phyloP scores from a whole-genome alignment of 2,113 vertebrate genomes.

The Rynchops niger region DNA sequence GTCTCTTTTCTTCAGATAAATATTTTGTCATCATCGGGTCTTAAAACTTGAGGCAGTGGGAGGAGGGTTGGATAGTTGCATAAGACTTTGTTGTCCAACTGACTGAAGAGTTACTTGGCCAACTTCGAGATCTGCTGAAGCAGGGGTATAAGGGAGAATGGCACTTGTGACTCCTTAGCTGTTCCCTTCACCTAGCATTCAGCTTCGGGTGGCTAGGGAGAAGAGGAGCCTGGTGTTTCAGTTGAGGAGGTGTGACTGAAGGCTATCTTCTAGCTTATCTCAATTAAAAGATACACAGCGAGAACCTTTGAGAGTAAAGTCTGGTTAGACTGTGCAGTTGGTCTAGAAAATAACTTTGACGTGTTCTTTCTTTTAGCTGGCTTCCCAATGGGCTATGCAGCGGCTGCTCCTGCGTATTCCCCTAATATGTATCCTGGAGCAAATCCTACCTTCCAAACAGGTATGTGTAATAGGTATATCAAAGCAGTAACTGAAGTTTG shows the following conservation, averaged over 20 bases:
- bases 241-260: background rate
- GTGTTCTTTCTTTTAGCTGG: slow-evolving; percentile 77
- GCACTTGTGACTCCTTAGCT: background rate
- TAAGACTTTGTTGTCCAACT: background rate
- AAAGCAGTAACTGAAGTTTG: background rate
- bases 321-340: background rate
- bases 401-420: slow-evolving; percentile 91
- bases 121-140: background rate
- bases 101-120: background rate
- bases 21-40: background rate
- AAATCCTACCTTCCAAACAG: slow-evolving; percentile 90
- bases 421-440: slow-evolving; percentile 90
- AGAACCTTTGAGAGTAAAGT: background rate
- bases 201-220: background rate
- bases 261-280: background rate
- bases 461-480: slow-evolving; percentile 61
- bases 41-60: background rate
- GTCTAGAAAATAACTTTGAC: background rate
- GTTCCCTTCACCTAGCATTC: background rate
- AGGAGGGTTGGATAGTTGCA: background rate
- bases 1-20: background rate
- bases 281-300: background rate
- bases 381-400: slow-evolving; percentile 93
- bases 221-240: background rate
- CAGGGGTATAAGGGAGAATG: background rate